Percentiles rank a stretch among this genome's conserved stretches.
Conservation (phyloP, 2,113 vertebrate species). For the Pica pica region DNA sequence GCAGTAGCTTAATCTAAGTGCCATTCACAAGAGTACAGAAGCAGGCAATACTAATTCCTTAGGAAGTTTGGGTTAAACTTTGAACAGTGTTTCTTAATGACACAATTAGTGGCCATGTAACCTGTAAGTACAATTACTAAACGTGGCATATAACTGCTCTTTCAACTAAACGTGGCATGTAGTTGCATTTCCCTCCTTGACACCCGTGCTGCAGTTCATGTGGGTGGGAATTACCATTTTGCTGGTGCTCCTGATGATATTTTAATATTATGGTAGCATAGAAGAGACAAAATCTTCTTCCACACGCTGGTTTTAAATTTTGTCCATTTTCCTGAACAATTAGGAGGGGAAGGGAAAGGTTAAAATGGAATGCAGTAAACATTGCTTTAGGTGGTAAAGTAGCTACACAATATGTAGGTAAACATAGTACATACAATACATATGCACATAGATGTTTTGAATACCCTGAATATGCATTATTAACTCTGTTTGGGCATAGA, state of each 20-base stretch:
- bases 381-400: neutral
- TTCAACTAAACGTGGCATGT: neutral
- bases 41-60: neutral
- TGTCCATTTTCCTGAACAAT: neutral
- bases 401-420: fast-evolving
- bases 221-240: neutral
- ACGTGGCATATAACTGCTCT: neutral
- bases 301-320: neutral
- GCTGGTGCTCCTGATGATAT: neutral
- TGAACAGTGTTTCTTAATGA: neutral
- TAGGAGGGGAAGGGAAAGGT: neutral
- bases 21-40: neutral
- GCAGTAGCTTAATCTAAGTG: neutral
- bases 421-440: fast-evolving
- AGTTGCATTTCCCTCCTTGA: neutral
- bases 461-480: neutral
- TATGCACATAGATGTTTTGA: neutral
- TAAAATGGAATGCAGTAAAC: neutral
- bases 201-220: neutral
- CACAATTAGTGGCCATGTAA: neutral
- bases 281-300: neutral
- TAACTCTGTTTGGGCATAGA: neutral
- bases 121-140: neutral
- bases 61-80: neutral
- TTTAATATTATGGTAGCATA: neutral